These are phyloP conservation scores for Seira sanloemensis DNA, from an alignment of 2,888 invertebrate species.

Conservation along the genomic window DNA sequence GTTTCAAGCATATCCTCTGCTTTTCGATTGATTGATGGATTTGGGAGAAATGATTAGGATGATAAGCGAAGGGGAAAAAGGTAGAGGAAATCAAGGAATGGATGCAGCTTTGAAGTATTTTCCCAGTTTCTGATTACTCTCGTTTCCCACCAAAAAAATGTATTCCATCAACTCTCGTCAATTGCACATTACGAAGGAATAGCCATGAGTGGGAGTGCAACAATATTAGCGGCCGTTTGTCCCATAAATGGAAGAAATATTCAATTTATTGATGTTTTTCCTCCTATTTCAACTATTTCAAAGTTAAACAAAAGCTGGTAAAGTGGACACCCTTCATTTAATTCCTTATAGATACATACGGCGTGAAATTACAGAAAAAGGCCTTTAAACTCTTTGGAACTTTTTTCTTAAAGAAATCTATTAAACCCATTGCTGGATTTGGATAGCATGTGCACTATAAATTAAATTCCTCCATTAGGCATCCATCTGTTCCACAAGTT, in stretches of 20 bases:
- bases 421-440: too few species aligned
- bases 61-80: constrained; percentile 7
- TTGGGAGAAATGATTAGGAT: background rate
- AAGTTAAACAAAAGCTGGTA: too few species aligned
- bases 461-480: too few species aligned
- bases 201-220: background rate
- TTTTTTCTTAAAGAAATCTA: too few species aligned
- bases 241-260: background rate
- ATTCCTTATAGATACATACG: too few species aligned
- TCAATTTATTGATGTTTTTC: background rate
- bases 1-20: background rate
- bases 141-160: background rate
- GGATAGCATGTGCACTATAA: too few species aligned
- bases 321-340: too few species aligned
- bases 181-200: background rate
- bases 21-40: constrained; percentile 30
- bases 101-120: too few species aligned
- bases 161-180: too few species aligned
- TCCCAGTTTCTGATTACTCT: constrained; percentile 1
- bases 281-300: background rate
- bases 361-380: constrained; percentile 4
- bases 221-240: background rate
- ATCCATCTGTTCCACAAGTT: background rate
- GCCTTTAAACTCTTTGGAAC: too few species aligned
- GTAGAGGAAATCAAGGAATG: background rate